Evolutionary conservation across 2,113 vertebrate genomes (phyloP).

Genomic region (Spea bombifrons): DNA sequence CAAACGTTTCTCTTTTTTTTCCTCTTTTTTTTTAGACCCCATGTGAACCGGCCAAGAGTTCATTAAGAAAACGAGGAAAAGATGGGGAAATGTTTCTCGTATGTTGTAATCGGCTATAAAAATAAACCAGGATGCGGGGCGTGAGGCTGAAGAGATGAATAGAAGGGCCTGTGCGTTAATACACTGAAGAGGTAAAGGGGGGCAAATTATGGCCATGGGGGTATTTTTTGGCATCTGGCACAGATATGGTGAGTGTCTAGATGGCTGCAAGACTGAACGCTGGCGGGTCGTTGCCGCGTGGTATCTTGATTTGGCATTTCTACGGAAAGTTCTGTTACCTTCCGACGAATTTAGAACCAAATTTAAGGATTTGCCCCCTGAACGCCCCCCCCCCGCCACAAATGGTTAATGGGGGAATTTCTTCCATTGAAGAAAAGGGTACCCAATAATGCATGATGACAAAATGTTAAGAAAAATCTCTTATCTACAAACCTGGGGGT

Average conservation of each 20-base stretch:
- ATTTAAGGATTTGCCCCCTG: no score
- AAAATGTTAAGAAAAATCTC: no score
- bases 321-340: background rate
- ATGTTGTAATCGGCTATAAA: constrained; percentile 7
- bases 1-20: no score
- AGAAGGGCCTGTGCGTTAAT: background rate
- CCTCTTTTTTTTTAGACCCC: no score
- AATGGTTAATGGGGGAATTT: no score
- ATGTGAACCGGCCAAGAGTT: background rate
- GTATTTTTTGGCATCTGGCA: background rate
- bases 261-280: background rate
- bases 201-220: background rate
- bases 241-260: background rate
- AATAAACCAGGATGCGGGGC: constrained; percentile 42
- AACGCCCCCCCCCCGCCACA: no score
- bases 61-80: background rate
- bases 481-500: no score
- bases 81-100: background rate
- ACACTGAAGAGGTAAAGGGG: background rate
- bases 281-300: background rate
- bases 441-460: no score
- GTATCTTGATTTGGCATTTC: background rate
- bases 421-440: no score
- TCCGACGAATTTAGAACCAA: no score
- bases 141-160: constrained; percentile 19